Conservation (phyloP, 30 jellyfish, hydroid and myxozoan genomes). For the Catostylus mosaicus region DNA sequence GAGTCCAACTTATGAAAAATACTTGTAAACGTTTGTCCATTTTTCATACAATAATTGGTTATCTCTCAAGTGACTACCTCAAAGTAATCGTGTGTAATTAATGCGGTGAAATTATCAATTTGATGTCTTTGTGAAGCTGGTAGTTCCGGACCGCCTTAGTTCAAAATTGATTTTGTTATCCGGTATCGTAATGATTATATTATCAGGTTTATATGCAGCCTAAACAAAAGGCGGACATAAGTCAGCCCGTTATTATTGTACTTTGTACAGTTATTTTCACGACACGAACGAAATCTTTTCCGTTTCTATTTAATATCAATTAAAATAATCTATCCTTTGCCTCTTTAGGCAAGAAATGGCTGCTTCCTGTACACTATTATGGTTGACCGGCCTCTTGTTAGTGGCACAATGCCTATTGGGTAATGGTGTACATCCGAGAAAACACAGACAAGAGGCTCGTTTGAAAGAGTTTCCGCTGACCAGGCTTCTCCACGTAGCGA, state of each 20-base stretch:
- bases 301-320: slow-evolving; percentile 24
- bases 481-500: slow-evolving; percentile 37
- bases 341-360: slow-evolving; percentile 33
- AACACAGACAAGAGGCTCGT: slow-evolving; percentile 29
- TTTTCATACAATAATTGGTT: no score
- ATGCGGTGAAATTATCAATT: slow-evolving; percentile 12
- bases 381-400: slow-evolving; percentile 62
- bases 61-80: no score
- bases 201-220: neutral
- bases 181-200: neutral
- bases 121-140: slow-evolving; percentile 19
- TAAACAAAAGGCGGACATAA: slow-evolving; percentile 14
- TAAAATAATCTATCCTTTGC: slow-evolving; percentile 1
- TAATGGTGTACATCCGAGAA: slow-evolving; percentile 2
- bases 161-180: neutral
- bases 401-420: slow-evolving; percentile 34
- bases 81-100: slow-evolving; percentile 2
- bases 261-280: slow-evolving; percentile 17
- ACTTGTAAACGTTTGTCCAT: no score
- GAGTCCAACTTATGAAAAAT: no score
- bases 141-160: slow-evolving; percentile 42
- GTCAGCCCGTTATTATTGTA: slow-evolving; percentile 30
- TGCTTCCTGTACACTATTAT: slow-evolving; percentile 48
- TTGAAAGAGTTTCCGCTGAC: slow-evolving; percentile 57
- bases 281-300: slow-evolving; percentile 18